These are phyloP conservation scores for Manis crassicaudata DNA, from an alignment of 2,797 vertebrate genomes.

Conservation along the genomic window DNA sequence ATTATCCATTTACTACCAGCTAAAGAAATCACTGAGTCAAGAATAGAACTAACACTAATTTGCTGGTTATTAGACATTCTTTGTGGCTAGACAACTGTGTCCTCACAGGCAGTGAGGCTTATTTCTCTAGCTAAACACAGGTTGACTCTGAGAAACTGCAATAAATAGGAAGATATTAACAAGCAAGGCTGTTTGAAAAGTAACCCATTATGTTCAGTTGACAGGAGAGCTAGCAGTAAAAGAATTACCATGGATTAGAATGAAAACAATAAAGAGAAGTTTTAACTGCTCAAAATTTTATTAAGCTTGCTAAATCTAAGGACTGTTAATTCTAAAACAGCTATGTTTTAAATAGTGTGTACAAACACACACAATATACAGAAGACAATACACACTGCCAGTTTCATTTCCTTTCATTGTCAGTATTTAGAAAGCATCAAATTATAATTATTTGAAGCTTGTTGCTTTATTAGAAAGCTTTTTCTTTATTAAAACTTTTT, in stretches of 20 bases:
- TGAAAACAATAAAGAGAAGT: neutral
- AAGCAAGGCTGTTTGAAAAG: conserved; percentile 3
- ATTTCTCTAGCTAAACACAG: neutral
- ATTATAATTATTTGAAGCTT: neutral
- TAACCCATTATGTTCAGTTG: neutral
- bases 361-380: neutral
- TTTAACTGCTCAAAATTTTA: conserved; percentile 28
- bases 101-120: neutral
- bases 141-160: neutral
- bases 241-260: neutral
- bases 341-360: conserved; percentile 1
- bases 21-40: neutral
- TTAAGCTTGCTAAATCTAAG: conserved; percentile 32
- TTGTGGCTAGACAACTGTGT: neutral
- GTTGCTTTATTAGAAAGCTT: neutral
- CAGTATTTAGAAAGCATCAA: neutral
- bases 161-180: neutral
- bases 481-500: conserved; percentile 20
- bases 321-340: conserved; percentile 29
- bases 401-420: neutral
- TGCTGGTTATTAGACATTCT: neutral
- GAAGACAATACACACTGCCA: neutral
- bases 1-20: conserved; percentile 9
- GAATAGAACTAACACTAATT: neutral
- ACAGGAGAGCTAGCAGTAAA: neutral